These are phyloP conservation scores for Plemyria rubiginata DNA, from an alignment of 2,888 invertebrate species.

Conservation along the genomic window DNA sequence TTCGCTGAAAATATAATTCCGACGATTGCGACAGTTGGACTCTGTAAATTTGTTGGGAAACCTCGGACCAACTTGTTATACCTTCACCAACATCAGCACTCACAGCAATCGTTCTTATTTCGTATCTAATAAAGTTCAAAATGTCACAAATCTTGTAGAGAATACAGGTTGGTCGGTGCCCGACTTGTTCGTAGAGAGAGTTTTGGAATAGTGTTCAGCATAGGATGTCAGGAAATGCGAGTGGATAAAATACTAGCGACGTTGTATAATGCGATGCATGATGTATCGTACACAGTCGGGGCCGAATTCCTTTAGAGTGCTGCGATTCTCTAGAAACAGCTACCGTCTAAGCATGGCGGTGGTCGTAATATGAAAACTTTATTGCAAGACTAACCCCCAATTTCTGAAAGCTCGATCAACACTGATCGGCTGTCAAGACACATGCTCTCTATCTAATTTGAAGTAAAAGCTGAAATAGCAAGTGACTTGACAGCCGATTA, in stretches of 20 bases:
- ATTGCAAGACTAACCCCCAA: too few species aligned
- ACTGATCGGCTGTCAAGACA: too few species aligned
- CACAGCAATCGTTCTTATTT: conserved; percentile 27
- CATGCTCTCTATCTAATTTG: too few species aligned
- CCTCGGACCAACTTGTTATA: conserved; percentile 54
- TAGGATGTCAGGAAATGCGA: conserved; percentile 51
- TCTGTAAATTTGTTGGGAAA: conserved; percentile 54
- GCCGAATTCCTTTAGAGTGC: conserved; percentile 41
- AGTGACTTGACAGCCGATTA: too few species aligned
- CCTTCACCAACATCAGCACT: conserved; percentile 39
- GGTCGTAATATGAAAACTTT: too few species aligned
- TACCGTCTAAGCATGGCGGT: background rate
- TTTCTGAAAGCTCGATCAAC: too few species aligned
- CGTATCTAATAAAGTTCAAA: conserved; percentile 25
- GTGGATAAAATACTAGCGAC: conserved; percentile 53
- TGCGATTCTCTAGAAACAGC: background rate
- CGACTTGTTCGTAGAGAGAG: conserved; percentile 50
- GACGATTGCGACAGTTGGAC: conserved; percentile 56
- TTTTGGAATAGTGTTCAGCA: conserved; percentile 57
- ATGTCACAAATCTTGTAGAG: conserved; percentile 8
- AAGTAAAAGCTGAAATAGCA: too few species aligned
- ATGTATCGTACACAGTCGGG: conserved; percentile 49
- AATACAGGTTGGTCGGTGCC: conserved; percentile 30
- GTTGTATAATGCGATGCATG: conserved; percentile 54
- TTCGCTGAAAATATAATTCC: conserved; percentile 49